phyloP scores from a whole-genome alignment of 2,113 vertebrate species.

The Cranoglanis bouderius region DNA sequence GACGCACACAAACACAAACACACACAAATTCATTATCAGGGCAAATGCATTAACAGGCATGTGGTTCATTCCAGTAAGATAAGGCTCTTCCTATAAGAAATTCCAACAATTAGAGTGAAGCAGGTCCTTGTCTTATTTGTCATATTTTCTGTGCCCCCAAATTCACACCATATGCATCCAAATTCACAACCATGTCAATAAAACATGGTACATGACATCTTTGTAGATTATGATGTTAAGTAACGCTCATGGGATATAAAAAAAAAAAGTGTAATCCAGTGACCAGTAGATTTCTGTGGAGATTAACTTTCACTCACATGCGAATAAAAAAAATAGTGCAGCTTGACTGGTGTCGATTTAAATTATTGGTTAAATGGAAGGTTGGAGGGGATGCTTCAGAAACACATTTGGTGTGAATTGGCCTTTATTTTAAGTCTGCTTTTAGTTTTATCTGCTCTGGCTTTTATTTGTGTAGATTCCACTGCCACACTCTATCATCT shows the following conservation, averaged over 20 bases:
- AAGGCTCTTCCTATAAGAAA: not conserved
- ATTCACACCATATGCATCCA: not conserved
- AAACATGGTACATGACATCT: not conserved
- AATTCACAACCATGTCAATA: not conserved
- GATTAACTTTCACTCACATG: not conserved
- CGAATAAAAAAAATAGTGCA: not conserved
- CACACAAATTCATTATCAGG: not conserved
- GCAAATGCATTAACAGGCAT: not conserved
- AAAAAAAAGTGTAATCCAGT: not conserved
- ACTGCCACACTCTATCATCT: conserved; percentile 2
- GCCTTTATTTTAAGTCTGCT: not conserved
- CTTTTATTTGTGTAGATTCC: conserved; percentile 7
- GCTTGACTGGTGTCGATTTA: not conserved
- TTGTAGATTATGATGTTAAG: not conserved
- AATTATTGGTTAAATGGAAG: not conserved
- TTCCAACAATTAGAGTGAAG: not conserved
- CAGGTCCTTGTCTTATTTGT: not conserved
- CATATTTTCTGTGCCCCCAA: not conserved
- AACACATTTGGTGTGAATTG: not conserved
- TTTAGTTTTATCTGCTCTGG: not conserved
- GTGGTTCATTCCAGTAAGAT: not conserved
- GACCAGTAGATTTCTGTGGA: not conserved
- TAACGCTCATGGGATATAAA: not conserved
- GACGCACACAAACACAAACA: not conserved
- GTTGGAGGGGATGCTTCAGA: not conserved